A percentile compares a stretch with the other conserved stretches of the same genome.
Conservation (phyloP, 2,888 invertebrate genomes). For the Masnerella sp. region DNA sequence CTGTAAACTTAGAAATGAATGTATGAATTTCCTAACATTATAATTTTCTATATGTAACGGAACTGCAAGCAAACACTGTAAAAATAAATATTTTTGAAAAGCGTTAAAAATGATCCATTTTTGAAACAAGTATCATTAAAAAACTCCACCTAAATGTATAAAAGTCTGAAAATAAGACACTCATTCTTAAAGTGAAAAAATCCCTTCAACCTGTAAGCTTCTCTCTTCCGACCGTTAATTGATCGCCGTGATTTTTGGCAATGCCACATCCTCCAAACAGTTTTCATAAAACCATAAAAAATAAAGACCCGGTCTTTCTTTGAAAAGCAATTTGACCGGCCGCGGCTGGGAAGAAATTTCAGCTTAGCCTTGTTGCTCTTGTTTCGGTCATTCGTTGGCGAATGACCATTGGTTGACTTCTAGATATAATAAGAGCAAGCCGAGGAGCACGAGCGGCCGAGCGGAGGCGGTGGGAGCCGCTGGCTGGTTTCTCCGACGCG, state of each 20-base stretch:
- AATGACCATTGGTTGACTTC: slow-evolving; percentile 68
- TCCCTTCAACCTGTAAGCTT: no score
- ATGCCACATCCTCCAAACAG: not conserved
- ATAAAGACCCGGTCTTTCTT: slow-evolving; percentile 20
- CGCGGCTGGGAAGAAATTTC: slow-evolving; percentile 24
- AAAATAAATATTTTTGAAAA: no score
- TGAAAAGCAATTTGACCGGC: slow-evolving; percentile 40
- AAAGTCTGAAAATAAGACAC: no score
- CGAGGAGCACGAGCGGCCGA: slow-evolving; percentile 65
- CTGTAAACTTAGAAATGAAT: no score
- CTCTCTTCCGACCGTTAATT: no score
- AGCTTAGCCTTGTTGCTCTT: slow-evolving; percentile 26
- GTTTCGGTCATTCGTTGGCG: slow-evolving; percentile 54
- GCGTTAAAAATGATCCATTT: no score
- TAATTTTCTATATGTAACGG: no score
- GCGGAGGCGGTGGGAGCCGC: slow-evolving; percentile 74
- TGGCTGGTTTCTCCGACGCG: slow-evolving; percentile 66
- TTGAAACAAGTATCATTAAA: no score
- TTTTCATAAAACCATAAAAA: slow-evolving; percentile 38
- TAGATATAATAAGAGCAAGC: slow-evolving; percentile 73
- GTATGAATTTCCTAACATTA: no score
- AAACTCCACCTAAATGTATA: no score
- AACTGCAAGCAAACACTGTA: no score
- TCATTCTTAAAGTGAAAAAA: no score
- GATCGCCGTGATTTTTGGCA: not conserved